Evolutionary conservation across 2,888 invertebrate genomes (phyloP).

Genomic region (Spicauda simplicius): DNA sequence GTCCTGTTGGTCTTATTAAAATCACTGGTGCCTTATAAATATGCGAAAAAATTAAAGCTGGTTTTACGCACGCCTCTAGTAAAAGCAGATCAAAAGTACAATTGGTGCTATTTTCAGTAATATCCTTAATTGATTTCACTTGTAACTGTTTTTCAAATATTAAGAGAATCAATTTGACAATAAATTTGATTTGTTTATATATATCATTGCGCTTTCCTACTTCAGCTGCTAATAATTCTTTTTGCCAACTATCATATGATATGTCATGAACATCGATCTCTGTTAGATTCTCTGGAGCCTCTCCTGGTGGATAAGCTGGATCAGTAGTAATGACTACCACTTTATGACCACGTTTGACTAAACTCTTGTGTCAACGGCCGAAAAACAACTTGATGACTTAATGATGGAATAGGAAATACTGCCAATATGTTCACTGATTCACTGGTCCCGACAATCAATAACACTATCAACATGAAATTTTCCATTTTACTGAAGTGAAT

Average conservation of each 20-base stretch:
- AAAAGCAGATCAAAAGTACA: conserved; percentile 51
- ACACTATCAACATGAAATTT: conserved; percentile 33
- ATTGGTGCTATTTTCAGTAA: too few species aligned
- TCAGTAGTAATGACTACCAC: not conserved
- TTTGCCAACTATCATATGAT: conserved; percentile 48
- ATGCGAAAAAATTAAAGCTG: conserved; percentile 49
- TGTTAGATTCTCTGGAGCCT: not conserved
- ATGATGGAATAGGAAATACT: not conserved
- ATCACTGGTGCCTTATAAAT: conserved; percentile 57
- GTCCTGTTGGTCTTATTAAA: conserved; percentile 52
- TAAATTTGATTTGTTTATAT: conserved; percentile 28
- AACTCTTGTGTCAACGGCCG: not conserved
- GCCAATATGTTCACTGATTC: conserved; percentile 33
- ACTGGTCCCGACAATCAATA: too few species aligned
- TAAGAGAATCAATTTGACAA: not conserved
- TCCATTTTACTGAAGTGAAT: too few species aligned
- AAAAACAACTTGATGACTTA: not conserved
- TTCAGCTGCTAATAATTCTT: conserved; percentile 11
- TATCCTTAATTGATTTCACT: conserved; percentile 31
- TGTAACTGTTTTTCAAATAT: conserved; percentile 40
- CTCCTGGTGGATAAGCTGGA: not conserved
- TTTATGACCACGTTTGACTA: not conserved
- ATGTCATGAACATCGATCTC: conserved; percentile 62
- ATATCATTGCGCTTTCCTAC: not conserved
- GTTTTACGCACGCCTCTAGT: conserved; percentile 48